These are phyloP conservation scores for Diachasmimorpha longicaudata DNA, from an alignment of 1,140 invertebrate species.

Conservation along the genomic window DNA sequence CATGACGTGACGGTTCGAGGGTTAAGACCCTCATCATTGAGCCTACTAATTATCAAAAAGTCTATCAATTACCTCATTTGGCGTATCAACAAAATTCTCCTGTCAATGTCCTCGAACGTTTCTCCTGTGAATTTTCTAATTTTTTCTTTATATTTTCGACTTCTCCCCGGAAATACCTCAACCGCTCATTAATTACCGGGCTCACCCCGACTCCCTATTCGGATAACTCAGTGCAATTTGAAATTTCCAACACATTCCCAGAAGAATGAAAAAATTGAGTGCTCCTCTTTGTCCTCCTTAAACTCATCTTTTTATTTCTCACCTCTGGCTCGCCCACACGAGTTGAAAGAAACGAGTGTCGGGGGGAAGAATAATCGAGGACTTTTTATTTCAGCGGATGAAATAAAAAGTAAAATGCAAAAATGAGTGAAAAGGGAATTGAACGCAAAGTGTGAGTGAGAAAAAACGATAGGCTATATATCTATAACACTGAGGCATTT, in stretches of 20 bases:
- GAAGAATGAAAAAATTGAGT: neutral
- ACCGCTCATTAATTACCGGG: no score
- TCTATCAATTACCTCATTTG: no score
- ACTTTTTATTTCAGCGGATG: constrained; percentile 12
- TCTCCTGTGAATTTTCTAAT: no score
- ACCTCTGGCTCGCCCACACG: constrained; percentile 2
- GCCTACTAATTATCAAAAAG: no score
- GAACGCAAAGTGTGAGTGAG: neutral
- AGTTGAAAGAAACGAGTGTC: constrained; percentile 10
- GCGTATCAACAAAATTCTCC: no score
- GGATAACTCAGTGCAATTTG: no score
- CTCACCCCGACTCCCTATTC: no score
- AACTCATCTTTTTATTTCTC: constrained; percentile 1
- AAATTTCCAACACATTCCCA: neutral
- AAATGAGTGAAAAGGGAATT: neutral
- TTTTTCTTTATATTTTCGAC: no score
- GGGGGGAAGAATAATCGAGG: constrained; percentile 24
- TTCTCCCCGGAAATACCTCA: no score
- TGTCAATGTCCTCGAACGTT: no score
- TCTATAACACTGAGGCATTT: neutral
- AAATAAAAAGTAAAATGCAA: constrained; percentile 1
- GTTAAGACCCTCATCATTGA: no score
- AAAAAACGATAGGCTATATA: neutral
- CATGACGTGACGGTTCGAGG: no score
- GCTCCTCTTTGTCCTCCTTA: neutral